Percentiles rank a stretch among this genome's conserved stretches.
Evolutionary conservation across 2,888 invertebrate species (phyloP).

Genomic region (Lithophane socia): DNA sequence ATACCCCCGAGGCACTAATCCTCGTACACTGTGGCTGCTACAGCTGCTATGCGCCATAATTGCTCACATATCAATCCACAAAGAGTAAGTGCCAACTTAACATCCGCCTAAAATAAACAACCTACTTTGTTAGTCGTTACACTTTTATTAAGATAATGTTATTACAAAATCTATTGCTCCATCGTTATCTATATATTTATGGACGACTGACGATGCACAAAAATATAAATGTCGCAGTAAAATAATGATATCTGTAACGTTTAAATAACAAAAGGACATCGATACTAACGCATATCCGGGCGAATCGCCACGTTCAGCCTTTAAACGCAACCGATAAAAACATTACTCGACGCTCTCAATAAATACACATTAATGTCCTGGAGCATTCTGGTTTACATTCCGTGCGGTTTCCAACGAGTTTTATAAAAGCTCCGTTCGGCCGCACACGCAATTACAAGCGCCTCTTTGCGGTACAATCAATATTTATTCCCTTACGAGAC

Average conservation of each 20-base stretch:
- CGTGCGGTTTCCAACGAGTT: slow-evolving; percentile 89
- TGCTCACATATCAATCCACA: slow-evolving; percentile 78
- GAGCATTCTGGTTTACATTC: slow-evolving; percentile 89
- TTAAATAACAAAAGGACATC: slow-evolving; percentile 72
- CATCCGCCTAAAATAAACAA: slow-evolving; percentile 68
- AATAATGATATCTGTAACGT: slow-evolving; percentile 67
- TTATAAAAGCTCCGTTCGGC: slow-evolving; percentile 88
- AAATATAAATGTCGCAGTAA: slow-evolving; percentile 62
- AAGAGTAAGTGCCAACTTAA: slow-evolving; percentile 69
- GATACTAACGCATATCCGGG: slow-evolving; percentile 76
- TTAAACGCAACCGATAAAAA: slow-evolving; percentile 88
- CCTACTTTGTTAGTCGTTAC: slow-evolving; percentile 47
- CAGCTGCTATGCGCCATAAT: slow-evolving; percentile 76
- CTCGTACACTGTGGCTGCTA: slow-evolving; percentile 64
- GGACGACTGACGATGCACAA: slow-evolving; percentile 52
- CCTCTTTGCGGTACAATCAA: slow-evolving; percentile 87
- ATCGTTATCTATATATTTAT: slow-evolving; percentile 60
- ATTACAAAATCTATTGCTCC: slow-evolving; percentile 60
- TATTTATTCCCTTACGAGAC: slow-evolving; percentile 85
- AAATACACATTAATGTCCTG: slow-evolving; percentile 90
- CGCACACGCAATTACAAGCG: slow-evolving; percentile 89
- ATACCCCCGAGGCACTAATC: slow-evolving; percentile 78
- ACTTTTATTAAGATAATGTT: slow-evolving; percentile 46
- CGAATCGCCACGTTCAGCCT: slow-evolving; percentile 79
- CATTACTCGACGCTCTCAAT: slow-evolving; percentile 89